Conservation (phyloP, 2,113 vertebrate genomes). For the Platichthys stellatus region DNA sequence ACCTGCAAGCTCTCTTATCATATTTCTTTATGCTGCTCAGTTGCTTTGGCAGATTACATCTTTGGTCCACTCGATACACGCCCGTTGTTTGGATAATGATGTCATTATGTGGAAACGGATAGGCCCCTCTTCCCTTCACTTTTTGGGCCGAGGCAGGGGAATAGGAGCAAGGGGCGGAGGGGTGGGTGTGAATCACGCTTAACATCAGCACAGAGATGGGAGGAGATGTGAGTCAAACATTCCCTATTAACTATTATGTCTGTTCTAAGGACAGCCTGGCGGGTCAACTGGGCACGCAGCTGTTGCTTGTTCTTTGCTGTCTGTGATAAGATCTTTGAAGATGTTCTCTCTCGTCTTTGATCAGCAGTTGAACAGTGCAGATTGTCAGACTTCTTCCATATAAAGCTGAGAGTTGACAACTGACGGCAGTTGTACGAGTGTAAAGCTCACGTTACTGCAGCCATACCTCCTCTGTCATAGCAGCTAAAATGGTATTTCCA, state of each 20-base stretch:
- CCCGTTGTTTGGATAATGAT: conserved; percentile 78
- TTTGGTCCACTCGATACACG: conserved; percentile 49
- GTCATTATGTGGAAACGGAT: conserved; percentile 69
- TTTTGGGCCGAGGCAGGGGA: conserved; percentile 10
- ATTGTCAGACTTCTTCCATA: conserved; percentile 6
- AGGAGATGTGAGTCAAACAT: conserved; percentile 63
- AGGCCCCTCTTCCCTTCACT: conserved; percentile 24
- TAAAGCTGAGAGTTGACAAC: conserved; percentile 14
- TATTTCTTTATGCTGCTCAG: conserved; percentile 4
- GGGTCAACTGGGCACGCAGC: conserved; percentile 21
- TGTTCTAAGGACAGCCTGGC: conserved; percentile 27
- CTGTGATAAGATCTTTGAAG: not conserved
- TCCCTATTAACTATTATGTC: conserved; percentile 37
- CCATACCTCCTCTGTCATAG: conserved; percentile 11
- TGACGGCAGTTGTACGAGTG: conserved; percentile 1
- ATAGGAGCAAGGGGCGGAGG: conserved; percentile 21
- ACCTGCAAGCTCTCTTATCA: conserved; percentile 34
- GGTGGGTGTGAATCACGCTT: not conserved
- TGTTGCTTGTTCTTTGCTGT: conserved; percentile 7
- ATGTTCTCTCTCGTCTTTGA: conserved; percentile 11
- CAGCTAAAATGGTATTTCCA: conserved; percentile 67
- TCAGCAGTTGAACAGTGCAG: not conserved
- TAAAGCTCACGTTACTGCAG: conserved; percentile 53
- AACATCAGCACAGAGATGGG: conserved; percentile 49
- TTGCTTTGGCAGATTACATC: conserved; percentile 67